Conservation (phyloP, 1,140 invertebrate species). For the Sminthurinus signatus region DNA sequence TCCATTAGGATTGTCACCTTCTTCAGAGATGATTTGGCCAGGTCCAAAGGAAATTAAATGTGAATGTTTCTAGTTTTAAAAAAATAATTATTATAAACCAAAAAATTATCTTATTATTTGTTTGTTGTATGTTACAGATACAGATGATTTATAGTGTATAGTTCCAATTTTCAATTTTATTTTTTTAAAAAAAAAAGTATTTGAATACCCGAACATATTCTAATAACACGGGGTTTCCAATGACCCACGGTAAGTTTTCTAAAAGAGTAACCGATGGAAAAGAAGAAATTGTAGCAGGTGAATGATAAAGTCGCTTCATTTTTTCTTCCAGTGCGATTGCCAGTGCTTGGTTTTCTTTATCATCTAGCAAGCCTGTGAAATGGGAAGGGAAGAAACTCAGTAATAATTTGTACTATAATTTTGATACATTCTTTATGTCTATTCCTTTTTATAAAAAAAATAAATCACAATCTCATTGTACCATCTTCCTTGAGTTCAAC, state of each 20-base stretch:
- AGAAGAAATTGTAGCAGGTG: conserved; percentile 26
- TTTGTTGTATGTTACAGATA: no score
- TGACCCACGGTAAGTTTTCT: conserved; percentile 27
- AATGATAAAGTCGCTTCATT: conserved; percentile 38
- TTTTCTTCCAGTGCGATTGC: conserved; percentile 26
- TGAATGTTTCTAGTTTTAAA: conserved; percentile 19
- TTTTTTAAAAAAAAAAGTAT: no score
- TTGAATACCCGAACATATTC: no score
- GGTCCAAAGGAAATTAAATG: not conserved
- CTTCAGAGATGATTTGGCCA: conserved; percentile 41
- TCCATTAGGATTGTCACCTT: conserved; percentile 42
- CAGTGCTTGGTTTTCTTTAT: conserved; percentile 31
- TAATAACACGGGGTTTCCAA: conserved; percentile 9
- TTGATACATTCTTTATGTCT: no score
- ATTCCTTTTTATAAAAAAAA: no score
- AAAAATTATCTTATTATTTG: no score
- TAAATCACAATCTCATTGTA: not conserved
- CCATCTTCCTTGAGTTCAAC: conserved; percentile 46
- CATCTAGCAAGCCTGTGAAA: conserved; percentile 28
- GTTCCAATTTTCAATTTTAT: no score
- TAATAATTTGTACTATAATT: no score
- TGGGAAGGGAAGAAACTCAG: not conserved
- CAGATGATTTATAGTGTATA: no score
- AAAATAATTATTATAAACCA: no score
- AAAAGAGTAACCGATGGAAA: conserved; percentile 10